A percentile compares a stretch with the other conserved stretches of the same genome.
phyloP scores from a whole-genome alignment of 2,888 invertebrate genomes.

The Dasypolia templi region DNA sequence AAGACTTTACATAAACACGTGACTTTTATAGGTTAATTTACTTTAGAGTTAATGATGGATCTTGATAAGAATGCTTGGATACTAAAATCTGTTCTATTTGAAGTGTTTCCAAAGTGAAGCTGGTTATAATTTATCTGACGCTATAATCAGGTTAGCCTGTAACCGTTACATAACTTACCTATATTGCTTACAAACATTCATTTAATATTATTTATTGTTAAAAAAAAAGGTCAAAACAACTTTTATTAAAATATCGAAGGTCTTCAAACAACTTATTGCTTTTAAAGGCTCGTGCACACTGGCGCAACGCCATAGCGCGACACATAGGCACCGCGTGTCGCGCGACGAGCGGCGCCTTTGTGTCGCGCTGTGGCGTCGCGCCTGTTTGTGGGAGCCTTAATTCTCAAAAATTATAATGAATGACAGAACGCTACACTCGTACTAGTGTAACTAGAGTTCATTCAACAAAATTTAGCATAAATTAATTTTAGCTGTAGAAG shows the following conservation, averaged over 20 bases:
- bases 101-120: slow-evolving; percentile 12
- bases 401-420: slow-evolving; percentile 40
- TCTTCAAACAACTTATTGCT: not conserved
- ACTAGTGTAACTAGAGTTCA: slow-evolving; percentile 26
- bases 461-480: slow-evolving; percentile 44
- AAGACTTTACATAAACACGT: slow-evolving; percentile 30
- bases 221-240: not conserved
- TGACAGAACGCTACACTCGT: slow-evolving; percentile 20
- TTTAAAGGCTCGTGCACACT: no score
- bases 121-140: slow-evolving; percentile 2
- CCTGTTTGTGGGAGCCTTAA: no score
- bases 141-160: not conserved
- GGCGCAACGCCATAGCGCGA: no score
- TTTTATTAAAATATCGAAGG: not conserved
- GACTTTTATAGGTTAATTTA: slow-evolving; percentile 22
- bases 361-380: no score
- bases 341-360: no score
- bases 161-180: not conserved
- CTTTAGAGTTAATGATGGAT: slow-evolving; percentile 26
- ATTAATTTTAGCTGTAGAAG: slow-evolving; percentile 25
- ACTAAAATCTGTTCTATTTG: not conserved
- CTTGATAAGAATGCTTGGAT: slow-evolving; percentile 11
- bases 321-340: no score
- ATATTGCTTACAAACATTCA: not conserved
- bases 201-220: no score